phyloP scores from a whole-genome alignment of 1,140 invertebrate genomes.

The Atopsyche davidsoni region DNA sequence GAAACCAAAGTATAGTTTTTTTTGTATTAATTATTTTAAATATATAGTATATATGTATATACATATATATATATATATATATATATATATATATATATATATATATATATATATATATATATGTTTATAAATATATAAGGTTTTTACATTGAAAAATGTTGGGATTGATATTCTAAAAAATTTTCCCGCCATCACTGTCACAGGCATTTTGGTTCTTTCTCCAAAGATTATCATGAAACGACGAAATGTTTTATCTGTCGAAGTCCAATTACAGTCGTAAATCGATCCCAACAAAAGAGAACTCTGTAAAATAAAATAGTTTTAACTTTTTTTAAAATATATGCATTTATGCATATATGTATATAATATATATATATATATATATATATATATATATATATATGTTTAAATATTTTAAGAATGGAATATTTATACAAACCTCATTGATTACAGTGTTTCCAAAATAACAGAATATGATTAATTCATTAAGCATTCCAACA shows the following conservation, averaged over 20 bases:
- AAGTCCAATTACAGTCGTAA: constrained; percentile 20
- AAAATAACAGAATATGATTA: constrained; percentile 23
- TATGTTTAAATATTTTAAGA: background rate
- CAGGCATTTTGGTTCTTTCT: constrained; percentile 20
- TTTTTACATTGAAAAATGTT: constrained; percentile 22
- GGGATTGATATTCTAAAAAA: constrained; percentile 20
- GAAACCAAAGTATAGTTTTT: constrained; percentile 11
- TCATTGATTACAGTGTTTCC: constrained; percentile 22
- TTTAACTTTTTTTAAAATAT: constrained; percentile 1
- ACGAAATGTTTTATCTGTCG: constrained; percentile 11
- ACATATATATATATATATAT: background rate
- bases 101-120: background rate
- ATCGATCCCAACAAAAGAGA: constrained; percentile 16
- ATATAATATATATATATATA: background rate
- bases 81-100: background rate
- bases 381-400: background rate
- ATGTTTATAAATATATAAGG: background rate
- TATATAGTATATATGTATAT: constrained; percentile 5
- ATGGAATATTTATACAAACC: constrained; percentile 6
- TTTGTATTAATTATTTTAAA: background rate
- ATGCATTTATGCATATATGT: background rate
- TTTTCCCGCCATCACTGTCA: constrained; percentile 20
- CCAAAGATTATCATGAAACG: constrained; percentile 21
- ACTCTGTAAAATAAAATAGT: constrained; percentile 12
- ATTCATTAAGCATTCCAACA: constrained; percentile 17